Evolutionary conservation across 2,113 vertebrate genomes (phyloP), one percentile per base, ranked within the genome.

Genomic region (Deroptyus accipitrinus): DNA sequence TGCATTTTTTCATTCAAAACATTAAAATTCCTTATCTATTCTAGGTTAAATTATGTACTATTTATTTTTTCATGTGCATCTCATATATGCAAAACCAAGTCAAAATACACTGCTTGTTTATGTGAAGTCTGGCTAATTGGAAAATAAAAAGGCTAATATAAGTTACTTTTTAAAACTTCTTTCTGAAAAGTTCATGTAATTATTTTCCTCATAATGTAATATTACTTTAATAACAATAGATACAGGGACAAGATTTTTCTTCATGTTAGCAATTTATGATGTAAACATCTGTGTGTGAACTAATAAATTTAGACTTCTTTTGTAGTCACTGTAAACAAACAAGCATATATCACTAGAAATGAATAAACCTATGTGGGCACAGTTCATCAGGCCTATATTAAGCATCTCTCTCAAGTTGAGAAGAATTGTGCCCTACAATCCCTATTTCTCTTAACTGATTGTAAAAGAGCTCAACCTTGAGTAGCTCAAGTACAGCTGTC

Each of bases 331-430:
- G 5, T 68, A 90, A 89, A 66, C 12, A 46, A 73, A 55, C 22
- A 80, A 83, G 77, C 9, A 13, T 1, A 0, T 67, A 13, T 57
- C 35, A 33, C 24, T 57, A 41, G 55, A 87, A 93, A 75, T 42
- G 6, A 66, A 15, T 77, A 70, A 70, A 72, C 6, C 52, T 0
- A 0, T 3, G 9, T 82, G 5, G 8, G 2, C 13, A 62, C 7
- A 77, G 8, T 33, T 86, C 27, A 39, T 64, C 88, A 37, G 28
- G 5, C 8, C 2, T 42, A 9, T 23, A 19, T 46, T 54, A 73
- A 61, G 17, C 10, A 28, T 4, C 7, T 30, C 12, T 64, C 4
- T 63, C 76, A 68, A n/a, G 7, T n/a, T 49, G 25, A 68, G 15
- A 66, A 41, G 30, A 80, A 33, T 39, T 66, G 7, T 55, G 4